Percentiles rank a stretch among this genome's conserved stretches.
These are phyloP conservation scores for Colostygia pectinataria DNA, from an alignment of 2,888 invertebrate species.

Conservation along the genomic window DNA sequence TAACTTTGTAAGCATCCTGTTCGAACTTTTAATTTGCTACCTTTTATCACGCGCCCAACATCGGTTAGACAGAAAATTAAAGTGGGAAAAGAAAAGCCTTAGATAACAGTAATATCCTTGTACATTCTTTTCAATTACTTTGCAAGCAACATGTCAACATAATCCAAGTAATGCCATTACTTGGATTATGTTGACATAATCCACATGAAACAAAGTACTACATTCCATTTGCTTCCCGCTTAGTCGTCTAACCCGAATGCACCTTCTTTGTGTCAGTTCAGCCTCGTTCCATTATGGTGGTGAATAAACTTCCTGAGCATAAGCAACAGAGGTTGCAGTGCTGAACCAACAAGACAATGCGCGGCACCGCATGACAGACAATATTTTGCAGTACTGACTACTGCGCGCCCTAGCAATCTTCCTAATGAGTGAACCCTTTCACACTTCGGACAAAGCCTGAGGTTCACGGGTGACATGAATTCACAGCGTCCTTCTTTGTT, in stretches of 20 bases:
- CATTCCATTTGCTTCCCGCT: conserved; percentile 55
- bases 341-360: conserved; percentile 62
- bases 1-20: conserved; percentile 9
- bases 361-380: conserved; percentile 60
- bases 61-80: not conserved
- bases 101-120: not conserved
- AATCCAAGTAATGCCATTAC: conserved; percentile 64
- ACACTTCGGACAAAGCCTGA: conserved; percentile 77
- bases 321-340: conserved; percentile 59
- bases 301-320: conserved; percentile 67
- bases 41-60: not conserved
- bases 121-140: conserved; percentile 5
- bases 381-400: conserved; percentile 61
- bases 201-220: conserved; percentile 25
- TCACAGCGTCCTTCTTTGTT: conserved; percentile 68
- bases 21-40: conserved; percentile 11
- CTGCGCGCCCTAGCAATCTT: conserved; percentile 79
- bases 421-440: conserved; percentile 82
- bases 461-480: conserved; percentile 77
- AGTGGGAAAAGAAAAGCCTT: not conserved
- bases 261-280: conserved; percentile 60
- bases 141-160: conserved; percentile 25
- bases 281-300: conserved; percentile 61
- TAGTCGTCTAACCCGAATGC: conserved; percentile 65
- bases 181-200: too few species aligned